Conservation (phyloP, 2,113 vertebrate species). For the Anhinga anhinga region DNA sequence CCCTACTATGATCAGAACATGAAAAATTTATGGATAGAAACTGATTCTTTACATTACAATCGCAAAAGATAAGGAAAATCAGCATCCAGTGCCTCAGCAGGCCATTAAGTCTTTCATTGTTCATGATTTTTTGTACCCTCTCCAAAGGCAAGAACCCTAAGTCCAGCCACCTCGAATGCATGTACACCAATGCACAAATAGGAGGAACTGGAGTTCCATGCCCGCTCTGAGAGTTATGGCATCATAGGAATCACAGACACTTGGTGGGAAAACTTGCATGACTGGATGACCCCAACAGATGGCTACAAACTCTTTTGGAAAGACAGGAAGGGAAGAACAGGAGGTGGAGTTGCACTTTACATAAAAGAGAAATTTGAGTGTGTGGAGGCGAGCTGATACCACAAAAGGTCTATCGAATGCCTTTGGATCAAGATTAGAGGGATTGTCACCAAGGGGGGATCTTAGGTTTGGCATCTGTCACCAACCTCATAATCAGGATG, state of each 20-base stretch:
- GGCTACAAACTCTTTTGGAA: background rate
- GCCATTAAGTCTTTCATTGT: background rate
- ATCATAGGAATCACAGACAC: background rate
- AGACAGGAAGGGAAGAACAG: background rate
- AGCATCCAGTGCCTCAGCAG: background rate
- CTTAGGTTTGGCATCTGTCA: background rate
- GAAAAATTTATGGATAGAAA: background rate
- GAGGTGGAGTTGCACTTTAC: background rate
- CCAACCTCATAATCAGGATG: background rate
- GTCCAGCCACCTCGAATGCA: too few relatives aligned
- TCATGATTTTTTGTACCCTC: background rate
- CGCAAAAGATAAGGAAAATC: background rate
- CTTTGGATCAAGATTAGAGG: background rate
- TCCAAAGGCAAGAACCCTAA: background rate
- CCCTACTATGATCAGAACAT: background rate
- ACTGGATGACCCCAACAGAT: background rate
- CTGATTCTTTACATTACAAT: background rate
- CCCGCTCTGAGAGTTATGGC: background rate
- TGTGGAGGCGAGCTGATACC: background rate
- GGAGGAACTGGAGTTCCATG: background rate
- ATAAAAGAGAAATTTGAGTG: background rate
- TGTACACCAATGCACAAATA: background rate
- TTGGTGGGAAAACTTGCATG: background rate
- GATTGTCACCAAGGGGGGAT: fast-evolving
- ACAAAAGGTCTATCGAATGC: background rate